Base-by-base conservation (phyloP, 2,113 vertebrate genomes). In the Saguinus imperator region DNA sequence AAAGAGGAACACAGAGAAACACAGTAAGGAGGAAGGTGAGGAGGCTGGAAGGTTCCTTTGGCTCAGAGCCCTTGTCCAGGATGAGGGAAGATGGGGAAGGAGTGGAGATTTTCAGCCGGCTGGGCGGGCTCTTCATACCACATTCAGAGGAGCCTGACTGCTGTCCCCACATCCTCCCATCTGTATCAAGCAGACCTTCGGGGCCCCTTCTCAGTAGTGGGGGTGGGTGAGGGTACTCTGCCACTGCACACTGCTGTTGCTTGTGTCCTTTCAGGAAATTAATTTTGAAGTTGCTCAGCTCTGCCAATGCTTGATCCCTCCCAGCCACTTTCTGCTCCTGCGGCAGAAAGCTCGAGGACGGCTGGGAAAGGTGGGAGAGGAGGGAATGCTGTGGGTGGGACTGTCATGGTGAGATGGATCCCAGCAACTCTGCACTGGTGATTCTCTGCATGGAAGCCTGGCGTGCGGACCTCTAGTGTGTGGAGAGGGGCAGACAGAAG, bases 201-300 rank as follows among this genome's bases (percentile, higher is more conserved):
- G 17, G 23, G 16, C 50, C n/a, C 89, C 20, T 68, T 91, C 81
- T 23, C 21, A 2, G 10, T 64, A 12, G 61, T 32, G 61, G 27
- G 61, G 61, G 61, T 64, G 61, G 61, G 1, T 29, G 61, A 57
- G 43, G 61, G 45, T 13, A 8, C 18, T 40, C 40, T 79, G 48
- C 89, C 95, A 43, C 37, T 18, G 12, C 21, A 18, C 0, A 12
- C 80, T 94, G 80, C 37, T 76, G 5, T 37, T 93, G 32, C 29
- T 83, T 40, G 17, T 64, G 61, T 95, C 75, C 20, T 80, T 80
- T 80, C 87, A 87, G 96, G 83, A 98, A 96, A 96, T 96, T 94
- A 81, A 94, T 91, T 64, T 45, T 58, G 87, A 76, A 95, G 96
- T 81, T 93, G 50, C 58, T 73, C 82, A 70, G 32, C 52, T 66